Evolutionary conservation across 2,797 vertebrate species (phyloP).

Genomic region (Rhinogobio ventralis): DNA sequence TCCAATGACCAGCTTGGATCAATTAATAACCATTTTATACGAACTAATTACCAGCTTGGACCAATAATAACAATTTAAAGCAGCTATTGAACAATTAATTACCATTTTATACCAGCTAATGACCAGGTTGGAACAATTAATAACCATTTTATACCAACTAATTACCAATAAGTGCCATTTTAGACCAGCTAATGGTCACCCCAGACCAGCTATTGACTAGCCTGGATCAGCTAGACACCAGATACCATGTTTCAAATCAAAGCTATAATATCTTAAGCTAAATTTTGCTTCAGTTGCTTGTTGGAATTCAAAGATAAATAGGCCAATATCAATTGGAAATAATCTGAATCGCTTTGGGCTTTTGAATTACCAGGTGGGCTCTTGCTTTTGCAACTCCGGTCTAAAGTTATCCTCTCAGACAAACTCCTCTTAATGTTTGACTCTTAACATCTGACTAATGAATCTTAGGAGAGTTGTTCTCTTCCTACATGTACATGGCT

Average conservation of each 20-base stretch:
- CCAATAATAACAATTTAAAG: background rate
- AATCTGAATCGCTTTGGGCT: background rate
- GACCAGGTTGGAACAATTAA: background rate
- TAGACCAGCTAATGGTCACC: background rate
- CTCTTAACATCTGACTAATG: constrained; percentile 17
- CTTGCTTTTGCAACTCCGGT: background rate
- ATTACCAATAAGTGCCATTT: background rate
- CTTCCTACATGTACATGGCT: background rate
- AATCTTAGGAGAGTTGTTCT: constrained; percentile 4
- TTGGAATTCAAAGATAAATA: background rate
- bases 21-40: background rate
- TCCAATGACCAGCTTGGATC: background rate
- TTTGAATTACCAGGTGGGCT: background rate
- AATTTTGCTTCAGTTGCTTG: background rate
- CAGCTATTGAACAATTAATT: background rate
- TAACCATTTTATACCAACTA: background rate
- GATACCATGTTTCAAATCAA: background rate
- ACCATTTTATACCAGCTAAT: background rate
- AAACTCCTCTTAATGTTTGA: background rate
- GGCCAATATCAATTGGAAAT: constrained; percentile 2
- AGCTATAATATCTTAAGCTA: background rate
- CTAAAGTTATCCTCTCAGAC: constrained; percentile 12
- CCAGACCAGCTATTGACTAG: background rate
- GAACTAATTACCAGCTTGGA: background rate
- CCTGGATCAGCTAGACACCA: background rate